Evolutionary conservation across 2,888 invertebrate genomes (phyloP), one percentile per base, ranked within the genome.

Genomic region (Cepaea hortensis): DNA sequence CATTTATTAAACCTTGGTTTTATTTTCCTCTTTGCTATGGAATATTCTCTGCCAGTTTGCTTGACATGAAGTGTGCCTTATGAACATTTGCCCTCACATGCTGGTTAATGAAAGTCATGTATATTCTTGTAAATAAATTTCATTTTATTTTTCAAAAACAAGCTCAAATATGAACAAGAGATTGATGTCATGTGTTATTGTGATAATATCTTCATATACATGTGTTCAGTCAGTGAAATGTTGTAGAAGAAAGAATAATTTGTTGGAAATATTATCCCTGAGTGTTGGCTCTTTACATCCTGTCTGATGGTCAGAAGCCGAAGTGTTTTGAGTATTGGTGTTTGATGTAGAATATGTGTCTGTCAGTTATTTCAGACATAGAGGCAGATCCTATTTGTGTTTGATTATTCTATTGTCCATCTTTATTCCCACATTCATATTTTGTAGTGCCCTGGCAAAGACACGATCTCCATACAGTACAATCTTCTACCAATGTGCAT

Each of bases 141-240:
- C 23, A 73, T 55, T 73, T 72, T 55, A 9, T 35, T 55, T 55
- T 73, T 35, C 35, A 15, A 82, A n/a, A 46, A 73, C 73, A 82
- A 72, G 82, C 82, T 82, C 82, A 82, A 73, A 82, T 82, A 35
- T 82, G 70, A 82, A 73, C 50, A 70, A 73, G 79, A 62, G 62
- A 79, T 46, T 35, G 55, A 61, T 79, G 23, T 61, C 61, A 3
- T 23, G 35, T 15, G 35, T 46, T 23, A 62, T 15, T 35, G 20
- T 20, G 18, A 23, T 35, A 62, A 46, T 46, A 79, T 11, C 62
- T 13, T 62, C 23, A 46, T 62, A 46, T 62, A 35, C 35, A 5
- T 35, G 35, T 79, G 62, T 79, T 62, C 79, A 79, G 35, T 62
- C n/a, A 35, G 6, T 62, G 62, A 79, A 62, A 35, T 35, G 62